Evolutionary conservation across 2,797 vertebrate species (phyloP), one percentile per base, ranked within the genome.

Genomic region (Ptychobarbus kaznakovi): DNA sequence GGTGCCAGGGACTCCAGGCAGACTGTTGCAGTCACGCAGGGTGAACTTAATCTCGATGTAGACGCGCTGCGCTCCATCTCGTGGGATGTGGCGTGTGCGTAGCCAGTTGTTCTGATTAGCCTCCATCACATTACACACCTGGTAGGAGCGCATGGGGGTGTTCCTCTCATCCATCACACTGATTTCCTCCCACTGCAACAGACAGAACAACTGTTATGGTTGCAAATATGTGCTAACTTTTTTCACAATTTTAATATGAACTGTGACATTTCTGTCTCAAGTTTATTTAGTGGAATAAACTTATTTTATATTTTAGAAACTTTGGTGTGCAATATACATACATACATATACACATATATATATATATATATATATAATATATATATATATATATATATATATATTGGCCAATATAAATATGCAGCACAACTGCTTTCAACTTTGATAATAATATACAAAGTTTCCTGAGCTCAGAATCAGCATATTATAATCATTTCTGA

Each of bases 41-140:
- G 96, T 97, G 89, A 97, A 96, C 90, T 97, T 97, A 90, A 97
- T 96, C 92, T 97, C 96, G 1, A 97, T 95, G 91, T 96, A 96
- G 89, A 96, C 94, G 2, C 96, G 94, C 85, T 96, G 96, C 3
- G 96, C 96, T 53, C 94, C 95, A 20, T 96, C 95, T 35, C 96
- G 92, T 51, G 93, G 92, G 87, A 97, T 96, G 94, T 96, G 95
- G 1, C 95, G 93, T 1, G 96, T 97, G 87, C 96, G 93, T 86
- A 96, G 92, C 96, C 96, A 96, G 94, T 96, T 96, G 94, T 96
- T 96, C 92, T 96, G 96, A 88, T 95, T 96, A 89, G 95, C 93
- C 91, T 96, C 95, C 95, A 96, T 95, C 78, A 96, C 96, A 66
- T 95, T 96, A 66, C 96, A 96, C 89, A 96, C 96, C 92, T 96